A percentile compares a stretch with the other conserved stretches of the same genome.
Evolutionary conservation across 2,113 vertebrate species (phyloP).

Genomic region (Toxotes jaculatrix): DNA sequence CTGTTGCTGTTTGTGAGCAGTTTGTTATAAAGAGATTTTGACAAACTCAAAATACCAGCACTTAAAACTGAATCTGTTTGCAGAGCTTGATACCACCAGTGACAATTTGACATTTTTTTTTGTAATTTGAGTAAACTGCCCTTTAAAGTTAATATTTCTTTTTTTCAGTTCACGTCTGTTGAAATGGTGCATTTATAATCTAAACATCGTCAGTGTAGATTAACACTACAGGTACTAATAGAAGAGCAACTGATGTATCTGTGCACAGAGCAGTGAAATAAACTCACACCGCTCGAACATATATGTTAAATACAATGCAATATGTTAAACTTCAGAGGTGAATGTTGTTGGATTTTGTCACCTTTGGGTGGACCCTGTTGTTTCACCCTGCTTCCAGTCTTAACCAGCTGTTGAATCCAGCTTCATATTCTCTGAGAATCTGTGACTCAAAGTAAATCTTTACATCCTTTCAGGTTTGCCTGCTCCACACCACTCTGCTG

Average conservation of each 20-base stretch:
- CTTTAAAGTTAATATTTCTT: not conserved
- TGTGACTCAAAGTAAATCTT: not conserved
- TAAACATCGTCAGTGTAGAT: no score
- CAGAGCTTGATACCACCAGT: not conserved
- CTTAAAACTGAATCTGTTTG: not conserved
- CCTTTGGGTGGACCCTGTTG: no score
- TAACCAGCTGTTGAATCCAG: no score
- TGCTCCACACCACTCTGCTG: constrained; percentile 87
- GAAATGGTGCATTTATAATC: no score
- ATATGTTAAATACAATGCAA: no score
- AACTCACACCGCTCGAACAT: not conserved
- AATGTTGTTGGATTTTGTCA: no score
- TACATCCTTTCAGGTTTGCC: constrained; percentile 63
- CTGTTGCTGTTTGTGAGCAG: not conserved
- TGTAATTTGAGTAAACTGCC: not conserved
- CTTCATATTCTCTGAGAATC: no score
- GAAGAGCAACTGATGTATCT: not conserved
- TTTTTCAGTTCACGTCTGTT: not conserved
- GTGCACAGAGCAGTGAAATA: not conserved
- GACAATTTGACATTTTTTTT: no score
- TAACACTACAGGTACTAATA: not conserved
- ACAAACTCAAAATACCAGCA: not conserved
- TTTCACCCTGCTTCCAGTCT: no score
- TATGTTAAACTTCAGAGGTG: no score
- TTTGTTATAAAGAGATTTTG: not conserved